Conservation (phyloP, 64 coral and sea anemone genomes). For the Montipora efflorescens region DNA sequence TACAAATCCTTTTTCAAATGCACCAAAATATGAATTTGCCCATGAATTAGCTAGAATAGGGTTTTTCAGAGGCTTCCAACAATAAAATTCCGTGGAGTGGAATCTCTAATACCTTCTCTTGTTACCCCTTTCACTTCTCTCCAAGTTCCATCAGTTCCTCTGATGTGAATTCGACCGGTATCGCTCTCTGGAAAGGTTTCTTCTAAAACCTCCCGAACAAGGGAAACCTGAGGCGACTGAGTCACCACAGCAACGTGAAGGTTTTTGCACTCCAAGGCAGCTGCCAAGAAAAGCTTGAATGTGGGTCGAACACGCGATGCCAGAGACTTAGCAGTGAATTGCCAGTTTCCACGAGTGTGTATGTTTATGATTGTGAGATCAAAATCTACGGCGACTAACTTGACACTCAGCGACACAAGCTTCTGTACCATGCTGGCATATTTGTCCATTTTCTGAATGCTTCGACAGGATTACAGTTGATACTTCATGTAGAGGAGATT, state of each 20-base stretch:
- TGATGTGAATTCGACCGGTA: slow-evolving; percentile 78
- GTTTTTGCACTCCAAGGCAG: slow-evolving; percentile 62
- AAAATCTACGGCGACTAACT: slow-evolving; percentile 96
- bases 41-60: no score
- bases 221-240: slow-evolving; percentile 79
- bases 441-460: slow-evolving; percentile 77
- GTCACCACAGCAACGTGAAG: slow-evolving; percentile 91
- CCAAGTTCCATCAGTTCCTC: slow-evolving; percentile 85
- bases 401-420: slow-evolving; percentile 75
- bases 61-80: no score
- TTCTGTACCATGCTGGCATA: slow-evolving; percentile 85
- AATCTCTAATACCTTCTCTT: slow-evolving; percentile 81
- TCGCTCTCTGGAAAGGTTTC: slow-evolving; percentile 75
- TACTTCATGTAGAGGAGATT: not conserved
- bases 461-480: not conserved
- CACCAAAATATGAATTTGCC: no score
- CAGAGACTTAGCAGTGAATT: slow-evolving; percentile 82
- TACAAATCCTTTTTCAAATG: no score
- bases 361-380: slow-evolving; percentile 94
- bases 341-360: slow-evolving; percentile 90
- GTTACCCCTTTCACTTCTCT: slow-evolving; percentile 71
- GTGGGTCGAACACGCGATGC: slow-evolving; percentile 85
- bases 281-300: slow-evolving; percentile 86
- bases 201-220: slow-evolving; percentile 87
- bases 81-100: no score